Evolutionary conservation across 1,140 invertebrate genomes (phyloP).

Genomic region (Zaprionus tsacasi): DNA sequence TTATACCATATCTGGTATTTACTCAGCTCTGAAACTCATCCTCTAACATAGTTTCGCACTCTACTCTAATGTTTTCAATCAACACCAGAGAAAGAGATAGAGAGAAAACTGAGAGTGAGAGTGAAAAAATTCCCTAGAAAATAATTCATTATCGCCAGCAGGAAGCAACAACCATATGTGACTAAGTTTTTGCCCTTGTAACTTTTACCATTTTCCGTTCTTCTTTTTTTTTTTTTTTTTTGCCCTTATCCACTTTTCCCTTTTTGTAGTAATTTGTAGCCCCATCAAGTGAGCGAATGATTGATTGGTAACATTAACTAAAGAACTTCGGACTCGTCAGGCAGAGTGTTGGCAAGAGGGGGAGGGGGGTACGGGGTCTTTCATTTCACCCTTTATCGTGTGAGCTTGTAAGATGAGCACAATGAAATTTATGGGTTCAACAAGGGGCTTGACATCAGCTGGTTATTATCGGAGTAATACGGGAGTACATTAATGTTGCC

Average conservation of each 20-base stretch:
- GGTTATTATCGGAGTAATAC: slow-evolving; percentile 5
- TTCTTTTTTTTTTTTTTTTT: background rate
- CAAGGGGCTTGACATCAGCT: slow-evolving; percentile 27
- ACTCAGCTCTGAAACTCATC: background rate
- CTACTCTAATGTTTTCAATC: slow-evolving; percentile 3
- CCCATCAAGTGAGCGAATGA: slow-evolving; percentile 49
- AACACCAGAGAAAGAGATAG: background rate
- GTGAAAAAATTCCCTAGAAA: background rate
- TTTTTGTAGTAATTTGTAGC: slow-evolving; percentile 48
- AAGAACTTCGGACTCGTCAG: slow-evolving; percentile 30
- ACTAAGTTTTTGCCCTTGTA: slow-evolving; percentile 32
- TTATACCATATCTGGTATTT: background rate
- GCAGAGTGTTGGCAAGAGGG: background rate
- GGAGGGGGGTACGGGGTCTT: background rate
- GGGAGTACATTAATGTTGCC: background rate
- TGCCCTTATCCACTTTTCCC: background rate
- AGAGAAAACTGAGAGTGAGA: background rate
- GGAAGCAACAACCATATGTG: slow-evolving; percentile 33
- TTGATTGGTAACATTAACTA: slow-evolving; percentile 49
- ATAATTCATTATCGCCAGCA: slow-evolving; percentile 42
- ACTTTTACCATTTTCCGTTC: slow-evolving; percentile 40
- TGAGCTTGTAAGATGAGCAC: background rate
- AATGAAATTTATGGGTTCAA: slow-evolving; percentile 30
- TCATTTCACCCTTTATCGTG: slow-evolving; percentile 24
- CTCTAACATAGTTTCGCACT: background rate